Evolutionary conservation across 2,797 vertebrate genomes (phyloP), one percentile per base, ranked within the genome.

Genomic region (Myripristis murdjan): DNA sequence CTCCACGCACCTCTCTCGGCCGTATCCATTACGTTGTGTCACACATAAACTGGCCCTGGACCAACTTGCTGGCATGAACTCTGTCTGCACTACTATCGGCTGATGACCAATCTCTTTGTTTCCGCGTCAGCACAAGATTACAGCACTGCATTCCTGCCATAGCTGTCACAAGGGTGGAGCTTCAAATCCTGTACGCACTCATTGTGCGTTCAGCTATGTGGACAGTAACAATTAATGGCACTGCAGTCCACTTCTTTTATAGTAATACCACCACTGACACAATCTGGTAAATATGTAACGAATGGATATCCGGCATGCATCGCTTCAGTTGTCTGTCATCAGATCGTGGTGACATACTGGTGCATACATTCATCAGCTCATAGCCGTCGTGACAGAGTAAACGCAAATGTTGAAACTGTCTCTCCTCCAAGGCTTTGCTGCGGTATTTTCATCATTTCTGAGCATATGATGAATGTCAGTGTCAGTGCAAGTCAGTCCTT

Each of bases 101-200:
- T 18, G 28, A 55, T 71, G 70, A 79, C 33, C 43, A 9, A 81
- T 65, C 23, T 83, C 77, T 82, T 84, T 79, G 71, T 79, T 60
- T 75, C 23, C 39, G 22, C 16, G 8, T 79, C 72, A 73, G 71
- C 63, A 1, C 7, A 6, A 58, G 65, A 81, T 76, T 52, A 74
- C 70, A 16, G 54, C 7, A 0, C 15, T 15, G 2, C 77, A 81
- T 83, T 70, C 80, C 74, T 83, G 63, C 39, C 62, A 62, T 74
- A 53, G 59, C 74, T 83, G 26, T 52, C 58, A 70, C 46, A 22
- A 56, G 56, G 24, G 24, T 18, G 46, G 6, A 58, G 16, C 62
- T 39, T 70, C 48, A 5, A 70, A 76, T 58, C 69, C 59, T 69
- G 53, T 44, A 26, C 22, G 12, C 57, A 2, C 61, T 70, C 11